Base-by-base conservation (phyloP, 2,797 vertebrate species). In the Sebastes vulpes region DNA sequence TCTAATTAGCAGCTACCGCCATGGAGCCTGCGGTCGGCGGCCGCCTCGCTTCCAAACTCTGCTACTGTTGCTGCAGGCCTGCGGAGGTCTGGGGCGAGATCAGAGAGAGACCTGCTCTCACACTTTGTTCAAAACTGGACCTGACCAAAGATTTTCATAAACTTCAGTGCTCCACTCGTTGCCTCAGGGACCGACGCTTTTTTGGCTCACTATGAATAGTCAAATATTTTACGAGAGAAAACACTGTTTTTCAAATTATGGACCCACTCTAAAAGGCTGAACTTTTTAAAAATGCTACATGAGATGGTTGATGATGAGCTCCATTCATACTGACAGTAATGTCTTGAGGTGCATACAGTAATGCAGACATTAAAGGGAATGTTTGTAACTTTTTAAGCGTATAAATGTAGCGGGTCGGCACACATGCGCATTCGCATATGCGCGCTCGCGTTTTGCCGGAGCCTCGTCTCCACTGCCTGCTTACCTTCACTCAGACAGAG, bases 1-100 rank as follows among this genome's bases (percentile, higher is more conserved):
- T 96, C 94, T 95, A 95, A 96, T 96, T 96, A 96, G 92, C 92
- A 91, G 93, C 91, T 86, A 95, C 95, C 95, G 91, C 95, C 94
- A 63, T 94, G 95, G 94, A 96, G 95, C 95, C 95, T 96, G 96
- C 61, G 96, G 96, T 96, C 89, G 67, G 84, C 89, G 91, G 82
- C 88, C 57, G 91, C 94, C 89, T 76, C 73, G 89, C 86, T 86
- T 76, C 84, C 85, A 82, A 80, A 75, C 86, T 84, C 71, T 83
- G 89, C 87, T 84, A 72, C 89, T 73, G 93, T 87, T 81, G 83
- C 86, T 74, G 79, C 64, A 4, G 80, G 56, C 64, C 61, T 56
- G 50, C 14, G 28, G 70, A 83, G 64, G 57, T 76, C 77, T 77
- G 72, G 81, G 72, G 79, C 25, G 8, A 52, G 65, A 75, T 66